Evolutionary conservation across 2,888 invertebrate genomes (phyloP).

Genomic region (Camponotus fellah): DNA sequence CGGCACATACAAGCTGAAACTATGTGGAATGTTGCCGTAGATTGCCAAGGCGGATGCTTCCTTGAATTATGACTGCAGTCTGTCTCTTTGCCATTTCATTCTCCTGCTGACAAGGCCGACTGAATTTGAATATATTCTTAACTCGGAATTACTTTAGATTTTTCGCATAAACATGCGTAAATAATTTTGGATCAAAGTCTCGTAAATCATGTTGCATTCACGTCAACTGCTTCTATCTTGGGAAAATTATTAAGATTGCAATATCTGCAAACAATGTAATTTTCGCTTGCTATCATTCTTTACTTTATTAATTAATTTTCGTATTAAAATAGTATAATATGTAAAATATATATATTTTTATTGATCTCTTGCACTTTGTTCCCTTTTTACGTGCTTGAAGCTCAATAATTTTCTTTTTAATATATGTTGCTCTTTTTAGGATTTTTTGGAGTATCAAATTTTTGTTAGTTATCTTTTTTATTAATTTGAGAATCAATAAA

Average conservation of each 20-base stretch:
- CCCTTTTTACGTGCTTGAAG: background rate
- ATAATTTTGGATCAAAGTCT: background rate
- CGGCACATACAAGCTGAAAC: background rate
- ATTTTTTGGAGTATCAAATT: background rate
- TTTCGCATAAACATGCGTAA: background rate
- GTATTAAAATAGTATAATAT: background rate
- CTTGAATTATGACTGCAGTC: conserved; percentile 29
- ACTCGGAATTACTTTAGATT: background rate
- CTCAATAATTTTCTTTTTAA: background rate
- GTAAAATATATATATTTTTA: background rate
- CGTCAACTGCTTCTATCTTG: background rate
- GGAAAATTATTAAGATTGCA: background rate
- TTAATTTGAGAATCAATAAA: background rate
- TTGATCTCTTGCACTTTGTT: background rate
- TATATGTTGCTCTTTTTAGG: background rate
- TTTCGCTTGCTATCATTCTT: background rate
- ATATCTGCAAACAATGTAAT: background rate
- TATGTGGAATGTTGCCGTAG: conserved; percentile 31
- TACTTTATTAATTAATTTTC: background rate
- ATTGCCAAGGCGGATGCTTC: conserved; percentile 36
- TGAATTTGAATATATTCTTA: conserved; percentile 28
- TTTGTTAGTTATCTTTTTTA: background rate
- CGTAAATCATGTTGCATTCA: background rate
- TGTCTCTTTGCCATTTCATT: conserved; percentile 21
- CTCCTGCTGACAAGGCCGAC: background rate